These are phyloP conservation scores for Heterodera schachtii DNA, from an alignment of 1,140 invertebrate species.

Conservation along the genomic window DNA sequence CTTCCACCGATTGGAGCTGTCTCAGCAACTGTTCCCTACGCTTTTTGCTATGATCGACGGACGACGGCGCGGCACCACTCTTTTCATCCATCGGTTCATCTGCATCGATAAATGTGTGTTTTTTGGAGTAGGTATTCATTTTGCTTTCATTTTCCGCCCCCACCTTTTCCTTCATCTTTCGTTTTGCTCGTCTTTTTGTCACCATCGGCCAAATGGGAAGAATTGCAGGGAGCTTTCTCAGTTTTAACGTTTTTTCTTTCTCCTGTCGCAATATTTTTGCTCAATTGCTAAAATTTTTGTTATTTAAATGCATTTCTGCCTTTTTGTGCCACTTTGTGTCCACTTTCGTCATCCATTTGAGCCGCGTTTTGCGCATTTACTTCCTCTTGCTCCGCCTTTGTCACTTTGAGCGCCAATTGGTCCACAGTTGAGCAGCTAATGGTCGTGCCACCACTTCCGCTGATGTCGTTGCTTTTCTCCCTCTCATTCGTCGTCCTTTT, in stretches of 20 bases:
- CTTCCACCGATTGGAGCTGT: constrained; percentile 19
- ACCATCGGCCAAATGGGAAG: neutral
- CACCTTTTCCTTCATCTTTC: neutral
- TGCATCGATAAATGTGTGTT: neutral
- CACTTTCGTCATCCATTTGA: neutral
- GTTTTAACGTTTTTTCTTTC: too few relatives aligned
- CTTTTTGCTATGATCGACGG: constrained; percentile 12
- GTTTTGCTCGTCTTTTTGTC: too few relatives aligned
- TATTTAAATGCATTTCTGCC: neutral
- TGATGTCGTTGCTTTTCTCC: neutral
- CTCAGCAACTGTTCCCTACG: constrained; percentile 15
- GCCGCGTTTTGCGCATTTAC: too few relatives aligned
- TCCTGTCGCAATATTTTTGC: too few relatives aligned
- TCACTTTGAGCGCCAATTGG: too few relatives aligned
- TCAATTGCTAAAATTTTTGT: too few relatives aligned
- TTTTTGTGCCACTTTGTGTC: neutral
- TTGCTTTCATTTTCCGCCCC: too few relatives aligned
- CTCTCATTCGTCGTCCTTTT: neutral
- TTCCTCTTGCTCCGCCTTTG: too few relatives aligned
- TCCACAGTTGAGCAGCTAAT: too few relatives aligned
- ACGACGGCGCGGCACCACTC: neutral
- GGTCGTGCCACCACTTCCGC: neutral
- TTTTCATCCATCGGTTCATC: neutral
- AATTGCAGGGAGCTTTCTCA: neutral
- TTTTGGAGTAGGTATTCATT: too few relatives aligned